phyloP scores from a whole-genome alignment of 92 coral and sea anemone species.

The Blastomussa wellsi region DNA sequence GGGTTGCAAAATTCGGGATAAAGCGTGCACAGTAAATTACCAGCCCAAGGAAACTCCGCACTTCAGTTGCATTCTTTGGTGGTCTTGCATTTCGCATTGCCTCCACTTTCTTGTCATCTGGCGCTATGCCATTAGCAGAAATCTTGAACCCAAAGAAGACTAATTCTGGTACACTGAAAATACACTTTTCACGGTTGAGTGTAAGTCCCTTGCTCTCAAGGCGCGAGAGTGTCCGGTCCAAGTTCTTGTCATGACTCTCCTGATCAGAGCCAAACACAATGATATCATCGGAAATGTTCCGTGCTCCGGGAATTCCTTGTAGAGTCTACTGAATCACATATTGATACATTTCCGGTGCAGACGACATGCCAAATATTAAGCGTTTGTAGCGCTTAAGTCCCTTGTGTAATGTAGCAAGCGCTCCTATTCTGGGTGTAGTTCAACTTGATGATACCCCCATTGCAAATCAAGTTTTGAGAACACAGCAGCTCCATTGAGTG shows the following conservation, averaged over 20 bases:
- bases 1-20: conserved; percentile 8
- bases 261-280: conserved; percentile 9
- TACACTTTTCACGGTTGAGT: conserved; percentile 55
- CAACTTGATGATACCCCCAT: conserved; percentile 40
- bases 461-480: conserved; percentile 25
- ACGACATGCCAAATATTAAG: conserved; percentile 36
- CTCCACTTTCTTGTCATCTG: conserved; percentile 59
- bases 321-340: conserved; percentile 29
- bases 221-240: conserved; percentile 40
- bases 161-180: conserved; percentile 40
- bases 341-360: conserved; percentile 50
- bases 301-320: conserved; percentile 28
- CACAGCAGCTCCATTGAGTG: conserved; percentile 17
- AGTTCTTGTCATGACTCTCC: conserved; percentile 35
- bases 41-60: conserved; percentile 20
- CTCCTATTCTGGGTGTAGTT: conserved; percentile 20
- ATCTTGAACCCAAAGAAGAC: conserved; percentile 61
- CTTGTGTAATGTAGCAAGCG: conserved; percentile 28
- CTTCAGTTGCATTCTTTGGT: conserved; percentile 8
- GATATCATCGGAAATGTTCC: conserved; percentile 53
- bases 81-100: conserved; percentile 20
- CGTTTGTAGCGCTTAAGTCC: conserved; percentile 34
- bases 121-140: conserved; percentile 48
- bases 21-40: conserved; percentile 6
- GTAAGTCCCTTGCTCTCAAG: conserved; percentile 61